Conservation (phyloP, 2,113 vertebrate species). For the Eonycteris spelaea region DNA sequence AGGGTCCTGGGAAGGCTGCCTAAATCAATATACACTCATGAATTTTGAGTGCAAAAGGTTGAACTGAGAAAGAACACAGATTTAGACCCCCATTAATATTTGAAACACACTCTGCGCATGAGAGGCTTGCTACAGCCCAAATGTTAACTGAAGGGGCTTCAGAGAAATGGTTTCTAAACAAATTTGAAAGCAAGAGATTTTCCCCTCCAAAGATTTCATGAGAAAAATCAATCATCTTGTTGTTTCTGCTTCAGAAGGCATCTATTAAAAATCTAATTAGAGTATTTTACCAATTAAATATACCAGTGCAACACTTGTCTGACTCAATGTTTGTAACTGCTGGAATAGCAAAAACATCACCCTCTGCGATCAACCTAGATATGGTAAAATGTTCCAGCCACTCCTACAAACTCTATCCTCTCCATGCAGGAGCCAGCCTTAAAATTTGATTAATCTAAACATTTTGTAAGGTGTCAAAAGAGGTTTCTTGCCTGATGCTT, state of each 20-base stretch:
- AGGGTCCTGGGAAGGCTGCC: constrained; percentile 73
- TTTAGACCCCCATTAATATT: constrained; percentile 72
- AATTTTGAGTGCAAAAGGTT: constrained; percentile 71
- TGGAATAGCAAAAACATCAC: background rate
- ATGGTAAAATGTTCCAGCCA: background rate
- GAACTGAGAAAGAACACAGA: constrained; percentile 65
- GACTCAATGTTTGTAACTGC: constrained; percentile 18
- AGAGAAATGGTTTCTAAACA: constrained; percentile 54
- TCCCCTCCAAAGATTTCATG: constrained; percentile 21
- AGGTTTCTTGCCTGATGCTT: constrained; percentile 57
- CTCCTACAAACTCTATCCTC: background rate
- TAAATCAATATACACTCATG: constrained; percentile 75
- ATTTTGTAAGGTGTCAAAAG: constrained; percentile 68
- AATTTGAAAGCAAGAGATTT: constrained; percentile 55
- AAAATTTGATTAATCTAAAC: constrained; percentile 68
- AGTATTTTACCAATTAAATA: constrained; percentile 60
- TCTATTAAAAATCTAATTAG: constrained; percentile 72
- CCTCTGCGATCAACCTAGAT: background rate
- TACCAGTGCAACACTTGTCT: constrained; percentile 10
- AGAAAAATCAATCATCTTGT: constrained; percentile 63
- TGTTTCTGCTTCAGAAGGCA: constrained; percentile 58
- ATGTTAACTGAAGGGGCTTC: constrained; percentile 63
- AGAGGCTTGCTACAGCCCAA: constrained; percentile 8
- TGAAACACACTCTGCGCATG: constrained; percentile 18
- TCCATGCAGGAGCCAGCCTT: background rate